phyloP scores from a whole-genome alignment of 2,888 invertebrate species.

The Drosophila algonquin region DNA sequence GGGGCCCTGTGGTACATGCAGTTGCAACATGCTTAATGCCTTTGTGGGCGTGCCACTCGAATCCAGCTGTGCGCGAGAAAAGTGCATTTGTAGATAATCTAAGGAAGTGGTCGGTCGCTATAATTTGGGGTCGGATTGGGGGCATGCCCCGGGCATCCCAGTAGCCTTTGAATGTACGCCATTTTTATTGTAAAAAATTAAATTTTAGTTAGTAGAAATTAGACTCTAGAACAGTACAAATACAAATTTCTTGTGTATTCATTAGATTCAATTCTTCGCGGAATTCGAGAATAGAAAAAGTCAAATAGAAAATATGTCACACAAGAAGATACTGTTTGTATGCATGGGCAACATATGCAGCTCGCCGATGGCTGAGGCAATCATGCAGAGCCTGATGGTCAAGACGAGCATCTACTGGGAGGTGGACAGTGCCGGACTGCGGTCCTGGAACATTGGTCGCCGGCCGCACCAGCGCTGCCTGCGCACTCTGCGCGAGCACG shows the following conservation, averaged over 20 bases:
- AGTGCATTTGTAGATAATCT: slow-evolving; percentile 42
- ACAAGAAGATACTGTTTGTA: slow-evolving; percentile 60
- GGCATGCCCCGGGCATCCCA: no score
- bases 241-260: slow-evolving; percentile 22
- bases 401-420: slow-evolving; percentile 87
- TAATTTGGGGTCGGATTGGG: neutral
- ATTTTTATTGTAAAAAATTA: no score
- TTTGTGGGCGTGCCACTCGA: slow-evolving; percentile 46
- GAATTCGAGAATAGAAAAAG: no score
- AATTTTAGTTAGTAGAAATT: slow-evolving; percentile 4
- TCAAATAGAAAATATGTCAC: slow-evolving; percentile 44
- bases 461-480: slow-evolving; percentile 89
- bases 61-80: slow-evolving; percentile 29
- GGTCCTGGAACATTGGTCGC: slow-evolving; percentile 93
- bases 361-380: slow-evolving; percentile 96
- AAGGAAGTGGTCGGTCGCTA: slow-evolving; percentile 13
- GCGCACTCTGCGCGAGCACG: slow-evolving; percentile 85
- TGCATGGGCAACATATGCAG: slow-evolving; percentile 92
- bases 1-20: slow-evolving; percentile 25
- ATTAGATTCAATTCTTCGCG: neutral
- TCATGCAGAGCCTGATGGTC: slow-evolving; percentile 86
- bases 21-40: slow-evolving; percentile 53
- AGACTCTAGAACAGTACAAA: slow-evolving; percentile 12
- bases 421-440: slow-evolving; percentile 94
- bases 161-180: no score